Conservation (phyloP, 2,888 invertebrate species). For the Andricus curvator region DNA sequence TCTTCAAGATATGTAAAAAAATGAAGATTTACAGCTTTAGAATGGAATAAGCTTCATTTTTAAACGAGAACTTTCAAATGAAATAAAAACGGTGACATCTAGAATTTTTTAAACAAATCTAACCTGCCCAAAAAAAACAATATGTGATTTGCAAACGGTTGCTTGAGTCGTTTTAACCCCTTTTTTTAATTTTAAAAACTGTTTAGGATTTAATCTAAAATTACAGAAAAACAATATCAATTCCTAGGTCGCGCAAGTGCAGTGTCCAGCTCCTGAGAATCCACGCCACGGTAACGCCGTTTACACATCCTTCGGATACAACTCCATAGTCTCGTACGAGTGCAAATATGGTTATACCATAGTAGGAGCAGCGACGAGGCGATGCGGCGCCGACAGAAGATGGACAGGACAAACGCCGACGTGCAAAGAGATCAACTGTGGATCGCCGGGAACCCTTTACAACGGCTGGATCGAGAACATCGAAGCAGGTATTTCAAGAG, state of each 20-base stretch:
- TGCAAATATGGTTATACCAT: constrained; percentile 97
- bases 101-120: too few relatives aligned
- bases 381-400: constrained; percentile 95
- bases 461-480: constrained; percentile 97
- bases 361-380: constrained; percentile 92
- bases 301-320: constrained; percentile 95
- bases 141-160: too few relatives aligned
- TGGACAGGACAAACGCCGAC: constrained; percentile 96
- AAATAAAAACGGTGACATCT: too few relatives aligned
- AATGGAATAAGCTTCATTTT: too few relatives aligned
- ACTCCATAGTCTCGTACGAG: constrained; percentile 96
- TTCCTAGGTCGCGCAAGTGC: constrained; percentile 89
- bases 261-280: constrained; percentile 94
- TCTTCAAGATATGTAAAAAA: too few relatives aligned
- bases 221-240: constrained; percentile 44
- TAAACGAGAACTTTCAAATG: too few relatives aligned
- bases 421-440: constrained; percentile 99
- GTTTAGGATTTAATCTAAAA: background rate
- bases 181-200: background rate
- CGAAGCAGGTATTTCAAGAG: constrained; percentile 80
- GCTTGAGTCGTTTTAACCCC: too few relatives aligned
- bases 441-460: constrained; percentile 94
- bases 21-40: too few relatives aligned
- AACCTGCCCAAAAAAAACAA: too few relatives aligned
- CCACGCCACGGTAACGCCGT: constrained; percentile 96